Percentiles rank a stretch among this genome's conserved stretches.
Conservation (phyloP, 1,140 invertebrate genomes). For the Mamestra configurata region DNA sequence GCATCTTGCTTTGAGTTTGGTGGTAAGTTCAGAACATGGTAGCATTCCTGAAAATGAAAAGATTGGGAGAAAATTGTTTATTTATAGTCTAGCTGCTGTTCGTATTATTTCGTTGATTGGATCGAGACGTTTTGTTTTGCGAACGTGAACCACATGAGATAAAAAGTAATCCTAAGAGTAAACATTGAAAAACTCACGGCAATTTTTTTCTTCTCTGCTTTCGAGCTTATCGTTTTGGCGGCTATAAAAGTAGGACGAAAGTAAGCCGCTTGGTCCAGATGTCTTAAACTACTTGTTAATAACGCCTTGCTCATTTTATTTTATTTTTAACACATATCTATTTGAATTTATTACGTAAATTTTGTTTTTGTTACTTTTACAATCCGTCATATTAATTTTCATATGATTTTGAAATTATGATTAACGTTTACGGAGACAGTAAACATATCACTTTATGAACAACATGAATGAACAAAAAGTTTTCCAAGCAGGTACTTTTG, state of each 20-base stretch:
- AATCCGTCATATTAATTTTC: not conserved
- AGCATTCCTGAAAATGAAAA: conserved; percentile 89
- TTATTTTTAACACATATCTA: not conserved
- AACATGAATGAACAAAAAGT: too few species aligned
- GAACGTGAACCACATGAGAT: too few species aligned
- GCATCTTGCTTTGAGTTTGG: conserved; percentile 91
- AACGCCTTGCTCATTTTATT: conserved; percentile 24
- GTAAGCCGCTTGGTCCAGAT: not conserved
- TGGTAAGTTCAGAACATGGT: conserved; percentile 90
- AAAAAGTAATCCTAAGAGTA: too few species aligned
- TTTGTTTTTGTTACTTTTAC: not conserved
- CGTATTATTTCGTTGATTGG: too few species aligned
- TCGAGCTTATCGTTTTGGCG: conserved; percentile 38
- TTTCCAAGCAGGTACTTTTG: too few species aligned
- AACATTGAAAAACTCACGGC: conserved; percentile 40
- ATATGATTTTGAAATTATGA: not conserved
- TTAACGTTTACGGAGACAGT: not conserved
- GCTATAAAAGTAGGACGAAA: not conserved
- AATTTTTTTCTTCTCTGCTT: conserved; percentile 38
- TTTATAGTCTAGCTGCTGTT: too few species aligned
- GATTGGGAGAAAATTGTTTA: too few species aligned
- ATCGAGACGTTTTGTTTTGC: too few species aligned
- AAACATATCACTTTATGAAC: too few species aligned
- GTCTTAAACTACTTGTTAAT: not conserved
- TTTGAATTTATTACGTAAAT: conserved; percentile 39